Base-by-base conservation (phyloP, 53 echinoderm and acorn worm species). In the Zoroaster sp. region DNA sequence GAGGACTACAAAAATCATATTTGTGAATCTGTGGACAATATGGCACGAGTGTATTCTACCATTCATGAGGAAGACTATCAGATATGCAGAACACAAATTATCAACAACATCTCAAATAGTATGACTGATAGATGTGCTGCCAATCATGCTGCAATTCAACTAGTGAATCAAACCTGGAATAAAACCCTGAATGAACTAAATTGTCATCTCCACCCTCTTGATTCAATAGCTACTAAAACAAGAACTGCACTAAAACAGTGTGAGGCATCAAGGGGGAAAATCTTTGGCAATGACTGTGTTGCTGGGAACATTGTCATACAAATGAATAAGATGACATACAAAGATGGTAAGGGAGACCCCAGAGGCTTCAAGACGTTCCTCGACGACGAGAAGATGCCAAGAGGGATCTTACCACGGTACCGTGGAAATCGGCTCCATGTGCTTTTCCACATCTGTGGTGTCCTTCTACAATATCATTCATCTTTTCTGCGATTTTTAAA, bases 381-480 rank as follows among this genome's bases (percentile, higher is more conserved):
- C 4, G 86, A 90, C 6, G 80, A 87, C 35, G 40, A 36, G 2
- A 17, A 78, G 11, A 43, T 93, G 31, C 93, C 93, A 1, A 23
- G 73, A 15, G 93, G 90, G 21, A 34, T 93, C 31, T 45, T 89
- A 0, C 93, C 93, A 18, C 72, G 90, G 4, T 90, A 90, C 68
- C 71, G 93, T 12, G 90, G 93, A 0, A 93, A 93, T 33, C 31
- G 78, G 6, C 34, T 93, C 2, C 93, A 93, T 55, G 41, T 90
- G 5, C 52, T 93, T 11, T 93, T 90, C 49, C 93, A 92, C 52
- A 89, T 93, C 8, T n/a, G 90, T 80, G 93, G 93, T 12, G 87
- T 87, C 23, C 73, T 93, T 0, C 17, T 93, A 1, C 73, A 93
- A 66, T 52, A 89, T 66, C 36, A 79, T 35, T 35, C 78, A 0